Percentiles rank a stretch among this genome's conserved stretches.
Conservation (phyloP, 2,888 invertebrate genomes). For the Pemphredon lugubris region DNA sequence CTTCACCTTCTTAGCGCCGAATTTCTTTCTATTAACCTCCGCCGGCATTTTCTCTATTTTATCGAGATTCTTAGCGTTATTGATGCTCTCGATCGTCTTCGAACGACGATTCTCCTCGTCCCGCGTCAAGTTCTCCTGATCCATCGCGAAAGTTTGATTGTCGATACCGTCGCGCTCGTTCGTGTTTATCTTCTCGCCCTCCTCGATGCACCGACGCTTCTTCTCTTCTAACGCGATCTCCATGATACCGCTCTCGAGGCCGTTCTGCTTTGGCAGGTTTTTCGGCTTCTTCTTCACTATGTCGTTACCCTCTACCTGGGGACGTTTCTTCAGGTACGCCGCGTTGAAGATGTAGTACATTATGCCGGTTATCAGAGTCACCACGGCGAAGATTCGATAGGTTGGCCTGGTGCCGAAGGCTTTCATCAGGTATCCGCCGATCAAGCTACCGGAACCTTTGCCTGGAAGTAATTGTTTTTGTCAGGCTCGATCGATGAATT, state of each 20-base stretch:
- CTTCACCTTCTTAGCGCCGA: slow-evolving; percentile 17
- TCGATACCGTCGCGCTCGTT: slow-evolving; percentile 39
- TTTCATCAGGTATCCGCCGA: slow-evolving; percentile 89
- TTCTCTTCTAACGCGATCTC: slow-evolving; percentile 59
- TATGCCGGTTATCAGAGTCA: slow-evolving; percentile 85
- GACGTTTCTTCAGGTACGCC: slow-evolving; percentile 84
- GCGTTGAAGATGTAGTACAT: slow-evolving; percentile 87
- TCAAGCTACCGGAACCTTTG: slow-evolving; percentile 88
- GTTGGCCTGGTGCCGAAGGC: slow-evolving; percentile 87
- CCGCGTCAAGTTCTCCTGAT: slow-evolving; percentile 28
- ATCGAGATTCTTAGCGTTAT: slow-evolving; percentile 72
- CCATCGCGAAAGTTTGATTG: slow-evolving; percentile 54
- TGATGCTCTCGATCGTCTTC: slow-evolving; percentile 65
- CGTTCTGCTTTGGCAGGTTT: slow-evolving; percentile 45
- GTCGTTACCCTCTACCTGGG: slow-evolving; percentile 83
- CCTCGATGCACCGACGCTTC: slow-evolving; percentile 21
- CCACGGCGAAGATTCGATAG: slow-evolving; percentile 86
- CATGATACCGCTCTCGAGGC: slow-evolving; percentile 47
- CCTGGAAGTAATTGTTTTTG: slow-evolving; percentile 81
- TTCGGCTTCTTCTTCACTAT: slow-evolving; percentile 84
- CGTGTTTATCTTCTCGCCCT: slow-evolving; percentile 35
- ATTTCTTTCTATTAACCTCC: slow-evolving; percentile 14
- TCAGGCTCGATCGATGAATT: no score
- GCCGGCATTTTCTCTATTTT: slow-evolving; percentile 59
- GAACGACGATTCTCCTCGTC: slow-evolving; percentile 10